These are phyloP conservation scores for Gonioctena quinquepunctata DNA, from an alignment of 1,140 invertebrate species.

Conservation along the genomic window DNA sequence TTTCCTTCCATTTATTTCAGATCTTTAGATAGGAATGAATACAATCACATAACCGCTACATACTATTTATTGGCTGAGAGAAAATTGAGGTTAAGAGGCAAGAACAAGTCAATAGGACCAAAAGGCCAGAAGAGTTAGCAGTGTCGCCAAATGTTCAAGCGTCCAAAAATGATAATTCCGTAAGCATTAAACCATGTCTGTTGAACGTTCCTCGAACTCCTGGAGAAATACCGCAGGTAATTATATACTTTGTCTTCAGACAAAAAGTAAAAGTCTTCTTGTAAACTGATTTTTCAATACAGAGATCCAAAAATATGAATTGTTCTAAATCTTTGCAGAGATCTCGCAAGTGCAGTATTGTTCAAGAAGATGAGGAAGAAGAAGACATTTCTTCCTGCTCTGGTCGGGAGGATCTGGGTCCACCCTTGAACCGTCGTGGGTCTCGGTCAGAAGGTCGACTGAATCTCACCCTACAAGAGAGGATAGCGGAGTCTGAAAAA, in stretches of 20 bases:
- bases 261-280: not conserved
- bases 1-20: constrained; percentile 60
- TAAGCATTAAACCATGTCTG: constrained; percentile 52
- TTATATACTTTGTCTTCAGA: not conserved
- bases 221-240: constrained; percentile 66
- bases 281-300: not conserved
- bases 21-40: constrained; percentile 92
- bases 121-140: constrained; percentile 53
- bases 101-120: constrained; percentile 61
- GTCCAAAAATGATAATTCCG: constrained; percentile 56
- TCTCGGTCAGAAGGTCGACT: constrained; percentile 67
- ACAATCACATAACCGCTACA: constrained; percentile 98
- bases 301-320: no score
- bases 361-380: constrained; percentile 83
- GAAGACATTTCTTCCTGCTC: constrained; percentile 64
- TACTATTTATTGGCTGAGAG: constrained; percentile 96
- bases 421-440: constrained; percentile 61
- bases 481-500: constrained; percentile 53
- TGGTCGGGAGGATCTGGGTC: constrained; percentile 58
- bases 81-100: constrained; percentile 75
- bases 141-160: constrained; percentile 48
- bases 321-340: no score
- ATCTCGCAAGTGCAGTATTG: constrained; percentile 84
- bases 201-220: constrained; percentile 65
- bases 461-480: constrained; percentile 61